Percentiles rank a stretch among this genome's conserved stretches.
phyloP scores from a whole-genome alignment of 2,797 vertebrate genomes.

The Odontamblyopus rebecca region DNA sequence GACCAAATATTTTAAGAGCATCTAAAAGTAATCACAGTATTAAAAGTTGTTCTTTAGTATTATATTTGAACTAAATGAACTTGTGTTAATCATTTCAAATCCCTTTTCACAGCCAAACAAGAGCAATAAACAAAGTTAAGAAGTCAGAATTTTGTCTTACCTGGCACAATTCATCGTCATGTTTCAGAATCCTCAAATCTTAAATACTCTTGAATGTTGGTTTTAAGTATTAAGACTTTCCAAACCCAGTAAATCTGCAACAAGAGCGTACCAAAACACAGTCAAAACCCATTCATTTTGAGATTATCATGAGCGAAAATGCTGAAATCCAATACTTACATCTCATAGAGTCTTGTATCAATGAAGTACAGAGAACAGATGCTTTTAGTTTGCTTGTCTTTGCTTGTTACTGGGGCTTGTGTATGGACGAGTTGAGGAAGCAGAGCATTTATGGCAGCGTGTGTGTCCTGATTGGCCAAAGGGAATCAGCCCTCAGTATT shows the following conservation, averaged over 20 bases:
- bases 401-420: constrained; percentile 17
- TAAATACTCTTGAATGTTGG: constrained; percentile 2
- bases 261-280: constrained; percentile 2
- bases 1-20: too few relatives aligned
- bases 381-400: neutral
- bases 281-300: neutral
- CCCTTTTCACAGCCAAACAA: too few relatives aligned
- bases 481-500: constrained; percentile 11
- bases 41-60: too few relatives aligned
- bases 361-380: neutral
- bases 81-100: too few relatives aligned
- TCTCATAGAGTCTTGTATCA: neutral
- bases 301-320: neutral
- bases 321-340: constrained; percentile 40
- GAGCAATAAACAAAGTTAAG: neutral
- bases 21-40: too few relatives aligned
- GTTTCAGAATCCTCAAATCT: neutral
- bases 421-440: constrained; percentile 19
- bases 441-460: constrained; percentile 9
- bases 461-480: constrained; percentile 34
- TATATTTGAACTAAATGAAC: too few relatives aligned
- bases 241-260: constrained; percentile 25
- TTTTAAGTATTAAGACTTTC: neutral
- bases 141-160: constrained; percentile 33
- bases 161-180: constrained; percentile 55